A percentile compares a stretch with the other conserved stretches of the same genome.
phyloP scores from a whole-genome alignment of 2,888 invertebrate genomes.

The Cecidostiba fungosa region DNA sequence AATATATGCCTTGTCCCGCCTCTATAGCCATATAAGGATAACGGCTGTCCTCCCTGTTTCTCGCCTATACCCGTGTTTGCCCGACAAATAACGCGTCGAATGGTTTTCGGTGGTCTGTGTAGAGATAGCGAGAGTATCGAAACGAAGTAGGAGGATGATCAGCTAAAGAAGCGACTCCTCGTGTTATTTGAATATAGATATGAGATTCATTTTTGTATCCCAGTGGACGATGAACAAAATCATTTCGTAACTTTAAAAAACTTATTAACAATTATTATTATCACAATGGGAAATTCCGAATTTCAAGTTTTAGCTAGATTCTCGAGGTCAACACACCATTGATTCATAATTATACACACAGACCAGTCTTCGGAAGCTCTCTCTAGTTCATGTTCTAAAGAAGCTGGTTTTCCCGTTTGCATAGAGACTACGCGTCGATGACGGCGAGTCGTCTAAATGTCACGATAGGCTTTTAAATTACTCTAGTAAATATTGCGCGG shows the following conservation, averaged over 20 bases:
- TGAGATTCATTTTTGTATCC: background rate
- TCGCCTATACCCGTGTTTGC: conserved; percentile 3
- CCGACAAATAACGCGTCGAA: background rate
- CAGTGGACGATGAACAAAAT: too few species aligned
- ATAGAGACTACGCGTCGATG: conserved; percentile 9
- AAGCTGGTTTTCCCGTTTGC: conserved; percentile 21
- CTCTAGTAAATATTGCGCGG: conserved; percentile 9
- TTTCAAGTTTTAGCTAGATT: background rate
- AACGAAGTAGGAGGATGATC: background rate
- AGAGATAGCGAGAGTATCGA: background rate
- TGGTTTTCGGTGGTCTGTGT: background rate
- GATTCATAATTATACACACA: background rate
- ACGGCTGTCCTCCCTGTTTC: conserved; percentile 11
- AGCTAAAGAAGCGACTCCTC: background rate
- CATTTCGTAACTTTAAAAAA: too few species aligned
- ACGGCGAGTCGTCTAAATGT: conserved; percentile 22
- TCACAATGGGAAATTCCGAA: background rate
- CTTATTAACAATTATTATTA: too few species aligned
- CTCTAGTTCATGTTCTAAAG: background rate
- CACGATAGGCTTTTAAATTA: conserved; percentile 30
- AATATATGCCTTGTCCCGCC: background rate
- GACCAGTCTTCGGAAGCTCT: conserved; percentile 1
- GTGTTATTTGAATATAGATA: background rate
- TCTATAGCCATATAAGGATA: background rate
- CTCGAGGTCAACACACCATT: background rate